phyloP scores from a whole-genome alignment of 2,888 invertebrate genomes.

The Hemicrepidius hirtus region DNA sequence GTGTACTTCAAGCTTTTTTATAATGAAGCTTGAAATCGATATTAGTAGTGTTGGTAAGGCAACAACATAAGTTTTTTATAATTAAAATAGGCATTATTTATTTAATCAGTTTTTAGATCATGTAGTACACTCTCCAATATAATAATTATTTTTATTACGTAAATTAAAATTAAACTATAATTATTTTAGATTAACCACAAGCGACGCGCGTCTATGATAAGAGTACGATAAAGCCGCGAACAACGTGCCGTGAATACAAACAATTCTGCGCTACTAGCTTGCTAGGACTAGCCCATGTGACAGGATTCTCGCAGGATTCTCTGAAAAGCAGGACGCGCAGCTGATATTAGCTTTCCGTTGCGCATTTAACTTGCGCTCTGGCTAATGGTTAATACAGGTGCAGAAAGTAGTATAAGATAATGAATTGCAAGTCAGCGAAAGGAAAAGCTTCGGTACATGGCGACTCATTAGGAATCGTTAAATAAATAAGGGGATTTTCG shows the following conservation, averaged over 20 bases:
- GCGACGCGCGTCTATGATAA: background rate
- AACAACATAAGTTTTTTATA: too few relatives aligned
- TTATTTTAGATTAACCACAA: constrained; percentile 21
- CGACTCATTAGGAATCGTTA: too few relatives aligned
- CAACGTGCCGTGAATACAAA: constrained; percentile 24
- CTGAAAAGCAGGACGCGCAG: constrained; percentile 46
- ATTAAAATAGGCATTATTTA: too few relatives aligned
- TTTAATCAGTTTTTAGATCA: background rate
- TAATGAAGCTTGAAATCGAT: too few relatives aligned
- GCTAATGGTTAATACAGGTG: constrained; percentile 20
- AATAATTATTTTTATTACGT: background rate
- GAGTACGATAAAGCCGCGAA: constrained; percentile 25
- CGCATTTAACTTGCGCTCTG: constrained; percentile 47
- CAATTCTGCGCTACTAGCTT: constrained; percentile 21
- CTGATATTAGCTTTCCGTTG: constrained; percentile 42
- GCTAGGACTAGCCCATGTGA: constrained; percentile 44
- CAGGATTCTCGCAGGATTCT: constrained; percentile 31
- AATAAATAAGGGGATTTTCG: too few relatives aligned
- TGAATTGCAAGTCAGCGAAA: too few relatives aligned
- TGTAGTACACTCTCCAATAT: background rate
- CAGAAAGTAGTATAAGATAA: background rate
- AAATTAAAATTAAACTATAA: constrained; percentile 1
- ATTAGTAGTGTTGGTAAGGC: too few relatives aligned
- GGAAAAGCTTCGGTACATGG: too few relatives aligned
- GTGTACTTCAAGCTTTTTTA: too few relatives aligned